These are phyloP conservation scores for Falco naumanni DNA, from an alignment of 2,797 vertebrate genomes.

Conservation along the genomic window DNA sequence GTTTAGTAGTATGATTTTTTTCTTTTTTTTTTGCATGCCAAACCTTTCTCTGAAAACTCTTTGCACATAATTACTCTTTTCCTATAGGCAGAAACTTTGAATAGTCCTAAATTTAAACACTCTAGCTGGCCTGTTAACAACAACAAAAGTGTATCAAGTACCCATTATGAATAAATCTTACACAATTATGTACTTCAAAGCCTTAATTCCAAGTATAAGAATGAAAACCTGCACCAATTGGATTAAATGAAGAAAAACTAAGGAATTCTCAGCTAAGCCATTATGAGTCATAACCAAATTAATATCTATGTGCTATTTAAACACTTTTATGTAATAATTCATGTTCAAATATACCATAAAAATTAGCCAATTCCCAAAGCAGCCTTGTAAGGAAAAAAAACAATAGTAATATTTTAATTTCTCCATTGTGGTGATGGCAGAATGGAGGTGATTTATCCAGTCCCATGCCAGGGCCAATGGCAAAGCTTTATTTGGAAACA, in stretches of 20 bases:
- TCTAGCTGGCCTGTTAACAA: not conserved
- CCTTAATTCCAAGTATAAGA: not conserved
- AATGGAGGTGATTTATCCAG: not conserved
- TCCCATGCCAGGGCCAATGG: accelerated
- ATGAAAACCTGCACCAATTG: not conserved
- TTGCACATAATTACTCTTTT: constrained; percentile 38
- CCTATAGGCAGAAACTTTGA: not conserved
- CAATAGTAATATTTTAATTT: not conserved
- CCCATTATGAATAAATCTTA: not conserved
- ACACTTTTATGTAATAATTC: not conserved
- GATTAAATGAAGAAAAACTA: not conserved
- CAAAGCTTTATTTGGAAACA: not conserved
- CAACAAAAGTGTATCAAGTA: not conserved
- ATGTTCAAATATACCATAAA: not conserved
- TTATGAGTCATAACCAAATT: not conserved
- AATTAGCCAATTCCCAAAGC: not conserved
- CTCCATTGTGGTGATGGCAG: not conserved
- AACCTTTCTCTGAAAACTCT: constrained; percentile 24
- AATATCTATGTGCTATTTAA: not conserved
- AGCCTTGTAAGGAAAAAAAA: not conserved
- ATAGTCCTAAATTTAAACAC: not conserved
- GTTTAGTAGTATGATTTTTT: not conserved
- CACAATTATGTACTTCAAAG: not conserved
- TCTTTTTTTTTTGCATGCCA: constrained; percentile 2
- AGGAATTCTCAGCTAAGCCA: not conserved